These are phyloP conservation scores for Alces alces DNA, from an alignment of 2,113 vertebrate species.

Conservation along the genomic window DNA sequence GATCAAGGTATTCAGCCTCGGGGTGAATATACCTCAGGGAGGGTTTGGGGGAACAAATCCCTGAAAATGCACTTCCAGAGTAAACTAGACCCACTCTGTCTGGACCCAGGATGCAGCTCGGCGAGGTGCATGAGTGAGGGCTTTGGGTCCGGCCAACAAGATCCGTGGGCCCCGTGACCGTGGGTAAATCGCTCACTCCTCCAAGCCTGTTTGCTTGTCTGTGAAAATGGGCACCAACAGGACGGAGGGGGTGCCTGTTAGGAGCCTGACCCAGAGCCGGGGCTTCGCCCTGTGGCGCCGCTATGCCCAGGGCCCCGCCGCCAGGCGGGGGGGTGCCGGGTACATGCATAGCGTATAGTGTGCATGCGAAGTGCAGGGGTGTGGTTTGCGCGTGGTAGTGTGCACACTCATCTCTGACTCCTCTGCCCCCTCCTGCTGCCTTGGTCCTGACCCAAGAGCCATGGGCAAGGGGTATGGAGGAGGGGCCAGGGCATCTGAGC, in stretches of 20 bases:
- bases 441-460: neutral
- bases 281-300: rapidly evolving
- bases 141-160: neutral
- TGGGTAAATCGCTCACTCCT: rapidly evolving
- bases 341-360: rapidly evolving
- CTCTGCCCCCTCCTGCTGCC: neutral
- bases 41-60: neutral
- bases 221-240: rapidly evolving
- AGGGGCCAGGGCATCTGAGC: rapidly evolving
- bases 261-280: neutral
- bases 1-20: neutral
- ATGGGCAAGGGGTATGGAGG: rapidly evolving
- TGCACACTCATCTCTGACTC: neutral
- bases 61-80: neutral
- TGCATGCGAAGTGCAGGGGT: neutral
- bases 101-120: neutral
- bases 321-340: rapidly evolving
- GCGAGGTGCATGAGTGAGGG: rapidly evolving
- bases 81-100: no score
- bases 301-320: rapidly evolving
- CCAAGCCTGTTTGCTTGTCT: neutral
- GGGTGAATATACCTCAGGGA: rapidly evolving
- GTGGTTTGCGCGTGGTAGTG: rapidly evolving
- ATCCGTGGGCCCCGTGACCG: neutral
- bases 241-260: rapidly evolving